phyloP scores from a whole-genome alignment of 1,140 invertebrate species.

The Akabosia matsudoensis region DNA sequence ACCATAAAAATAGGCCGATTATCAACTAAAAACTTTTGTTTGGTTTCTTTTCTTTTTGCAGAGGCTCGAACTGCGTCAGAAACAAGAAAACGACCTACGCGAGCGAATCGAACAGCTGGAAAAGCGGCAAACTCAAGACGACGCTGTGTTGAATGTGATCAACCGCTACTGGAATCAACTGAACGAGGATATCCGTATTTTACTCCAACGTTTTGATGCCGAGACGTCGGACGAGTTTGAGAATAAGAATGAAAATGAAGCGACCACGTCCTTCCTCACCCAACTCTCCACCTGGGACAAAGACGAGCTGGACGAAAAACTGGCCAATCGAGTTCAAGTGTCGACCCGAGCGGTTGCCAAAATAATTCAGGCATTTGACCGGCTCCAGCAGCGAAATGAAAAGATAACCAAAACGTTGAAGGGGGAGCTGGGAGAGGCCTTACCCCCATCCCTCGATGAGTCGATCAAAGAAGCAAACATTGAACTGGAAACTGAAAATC shows the following conservation, averaged over 20 bases:
- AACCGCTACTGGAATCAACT: constrained; percentile 98
- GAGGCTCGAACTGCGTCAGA: constrained; percentile 84
- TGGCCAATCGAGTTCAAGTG: constrained; percentile 88
- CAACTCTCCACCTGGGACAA: constrained; percentile 98
- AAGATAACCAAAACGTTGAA: constrained; percentile 84
- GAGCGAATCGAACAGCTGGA: constrained; percentile 94
- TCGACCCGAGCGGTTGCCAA: constrained; percentile 91
- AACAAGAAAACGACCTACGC: constrained; percentile 81
- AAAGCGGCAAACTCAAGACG: constrained; percentile 94
- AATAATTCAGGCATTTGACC: constrained; percentile 92
- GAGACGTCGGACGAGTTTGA: constrained; percentile 95
- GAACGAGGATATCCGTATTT: constrained; percentile 92
- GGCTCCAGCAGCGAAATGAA: constrained; percentile 87
- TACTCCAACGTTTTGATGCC: constrained; percentile 93
- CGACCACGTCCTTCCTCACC: constrained; percentile 91
- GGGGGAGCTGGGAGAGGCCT: constrained; percentile 62
- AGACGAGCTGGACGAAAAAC: constrained; percentile 91
- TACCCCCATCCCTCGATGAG: constrained; percentile 66
- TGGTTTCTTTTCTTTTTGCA: constrained; percentile 50
- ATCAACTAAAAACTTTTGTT: background rate
- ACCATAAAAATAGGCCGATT: no score
- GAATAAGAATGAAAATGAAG: constrained; percentile 94
- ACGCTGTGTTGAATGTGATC: constrained; percentile 94
- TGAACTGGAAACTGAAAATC: constrained; percentile 86
- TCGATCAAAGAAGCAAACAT: constrained; percentile 74